phyloP scores from a whole-genome alignment of 1,140 invertebrate species.

The Saxidomus purpurata region DNA sequence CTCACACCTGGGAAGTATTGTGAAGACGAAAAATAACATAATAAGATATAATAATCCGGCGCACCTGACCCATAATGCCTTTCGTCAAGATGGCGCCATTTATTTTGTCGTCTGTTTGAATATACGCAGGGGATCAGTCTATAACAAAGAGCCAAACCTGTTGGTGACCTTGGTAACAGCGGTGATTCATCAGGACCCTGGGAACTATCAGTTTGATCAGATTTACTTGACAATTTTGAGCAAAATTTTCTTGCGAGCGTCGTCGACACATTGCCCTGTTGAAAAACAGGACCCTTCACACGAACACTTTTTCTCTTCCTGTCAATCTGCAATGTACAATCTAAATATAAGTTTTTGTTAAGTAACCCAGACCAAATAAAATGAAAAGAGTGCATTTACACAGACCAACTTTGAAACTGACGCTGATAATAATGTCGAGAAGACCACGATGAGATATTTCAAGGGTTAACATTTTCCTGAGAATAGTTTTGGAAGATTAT shows the following conservation, averaged over 20 bases:
- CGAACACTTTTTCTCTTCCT: conserved; percentile 47
- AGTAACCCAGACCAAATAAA: no score
- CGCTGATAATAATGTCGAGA: no score
- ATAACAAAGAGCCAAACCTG: conserved; percentile 30
- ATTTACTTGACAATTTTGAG: conserved; percentile 52
- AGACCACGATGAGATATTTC: no score
- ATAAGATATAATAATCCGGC: conserved; percentile 15
- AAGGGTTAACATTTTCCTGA: no score
- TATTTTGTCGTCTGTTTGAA: conserved; percentile 14
- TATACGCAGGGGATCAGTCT: conserved; percentile 4
- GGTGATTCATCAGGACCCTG: conserved; percentile 2
- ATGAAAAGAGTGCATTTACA: no score
- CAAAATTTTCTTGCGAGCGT: conserved; percentile 61
- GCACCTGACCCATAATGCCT: conserved; percentile 19
- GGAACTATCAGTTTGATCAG: conserved; percentile 20
- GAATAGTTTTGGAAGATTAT: no score
- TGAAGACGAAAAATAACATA: not conserved
- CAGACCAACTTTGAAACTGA: no score
- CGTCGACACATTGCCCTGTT: not conserved
- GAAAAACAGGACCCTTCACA: conserved; percentile 42
- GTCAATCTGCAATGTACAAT: conserved; percentile 19
- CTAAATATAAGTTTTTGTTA: not conserved
- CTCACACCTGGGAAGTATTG: not conserved
- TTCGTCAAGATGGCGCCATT: conserved; percentile 11
- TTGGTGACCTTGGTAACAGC: conserved; percentile 24